phyloP scores from a whole-genome alignment of 2,888 invertebrate genomes.

The Atethmia centrago region DNA sequence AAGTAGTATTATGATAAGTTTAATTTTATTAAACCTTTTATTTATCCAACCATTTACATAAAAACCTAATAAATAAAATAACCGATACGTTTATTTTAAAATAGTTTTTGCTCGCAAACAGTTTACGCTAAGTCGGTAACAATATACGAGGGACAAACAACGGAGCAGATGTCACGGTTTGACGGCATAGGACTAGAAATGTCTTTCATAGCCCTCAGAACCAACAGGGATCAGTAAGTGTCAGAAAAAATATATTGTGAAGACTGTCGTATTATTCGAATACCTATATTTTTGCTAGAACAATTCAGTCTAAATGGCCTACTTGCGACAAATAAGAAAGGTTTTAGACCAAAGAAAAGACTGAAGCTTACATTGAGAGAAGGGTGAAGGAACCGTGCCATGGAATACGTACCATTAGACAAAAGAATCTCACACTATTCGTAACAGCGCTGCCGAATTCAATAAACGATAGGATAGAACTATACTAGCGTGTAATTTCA shows the following conservation, averaged over 20 bases:
- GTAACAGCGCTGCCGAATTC: no score
- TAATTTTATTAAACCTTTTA: no score
- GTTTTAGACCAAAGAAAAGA: no score
- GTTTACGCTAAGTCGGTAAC: conserved; percentile 37
- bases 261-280: conserved; percentile 5
- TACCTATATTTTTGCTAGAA: neutral
- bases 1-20: no score
- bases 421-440: no score
- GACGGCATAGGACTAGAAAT: conserved; percentile 35
- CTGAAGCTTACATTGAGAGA: no score
- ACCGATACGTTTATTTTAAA: conserved; percentile 24
- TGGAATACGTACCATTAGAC: no score
- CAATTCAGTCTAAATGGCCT: neutral
- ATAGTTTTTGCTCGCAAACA: conserved; percentile 37
- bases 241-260: conserved; percentile 20
- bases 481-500: no score
- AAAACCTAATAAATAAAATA: conserved; percentile 10
- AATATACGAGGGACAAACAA: conserved; percentile 53
- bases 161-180: conserved; percentile 36
- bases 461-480: no score
- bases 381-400: no score
- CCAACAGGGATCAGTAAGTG: conserved; percentile 24
- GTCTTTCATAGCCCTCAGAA: conserved; percentile 24
- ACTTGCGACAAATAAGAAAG: no score
- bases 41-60: neutral